Percentiles rank a stretch among this genome's conserved stretches.
Evolutionary conservation across 1,140 invertebrate genomes (phyloP).

Genomic region (Mercenaria mercenaria): DNA sequence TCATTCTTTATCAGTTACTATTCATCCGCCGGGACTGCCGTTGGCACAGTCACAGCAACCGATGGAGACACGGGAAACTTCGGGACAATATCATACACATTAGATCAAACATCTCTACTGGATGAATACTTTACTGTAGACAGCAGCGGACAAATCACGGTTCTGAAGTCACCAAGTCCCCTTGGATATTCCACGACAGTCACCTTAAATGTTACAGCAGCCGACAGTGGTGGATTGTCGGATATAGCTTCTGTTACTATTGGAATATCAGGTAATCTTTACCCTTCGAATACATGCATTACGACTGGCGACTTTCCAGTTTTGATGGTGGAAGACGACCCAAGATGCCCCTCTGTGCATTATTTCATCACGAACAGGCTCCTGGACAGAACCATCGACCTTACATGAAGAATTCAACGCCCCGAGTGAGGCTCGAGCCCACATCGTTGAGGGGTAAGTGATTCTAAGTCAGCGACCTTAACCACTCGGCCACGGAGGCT

Average conservation of each 20-base stretch:
- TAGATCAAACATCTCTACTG: constrained; percentile 5
- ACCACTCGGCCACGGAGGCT: too few relatives aligned
- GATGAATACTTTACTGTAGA: constrained; percentile 29
- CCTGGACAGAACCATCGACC: too few relatives aligned
- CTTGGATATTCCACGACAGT: constrained; percentile 29
- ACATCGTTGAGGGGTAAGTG: too few relatives aligned
- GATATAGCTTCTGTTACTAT: constrained; percentile 1
- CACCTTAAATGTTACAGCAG: background rate
- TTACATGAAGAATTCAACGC: too few relatives aligned
- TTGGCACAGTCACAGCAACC: constrained; percentile 41
- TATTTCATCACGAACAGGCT: too few relatives aligned
- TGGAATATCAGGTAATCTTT: constrained; percentile 29
- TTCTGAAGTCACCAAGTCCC: background rate
- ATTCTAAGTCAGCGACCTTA: too few relatives aligned
- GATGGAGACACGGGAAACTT: constrained; percentile 28
- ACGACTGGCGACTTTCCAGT: too few relatives aligned
- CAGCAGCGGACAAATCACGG: background rate
- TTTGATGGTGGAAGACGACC: too few relatives aligned
- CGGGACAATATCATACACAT: constrained; percentile 25
- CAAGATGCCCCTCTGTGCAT: too few relatives aligned
- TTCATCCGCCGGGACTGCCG: background rate
- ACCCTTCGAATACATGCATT: too few relatives aligned
- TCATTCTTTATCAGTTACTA: constrained; percentile 49
- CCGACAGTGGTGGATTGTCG: constrained; percentile 16
- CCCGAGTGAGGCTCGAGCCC: too few relatives aligned